phyloP scores from a whole-genome alignment of 2,797 vertebrate genomes.

The Morelia viridis region DNA sequence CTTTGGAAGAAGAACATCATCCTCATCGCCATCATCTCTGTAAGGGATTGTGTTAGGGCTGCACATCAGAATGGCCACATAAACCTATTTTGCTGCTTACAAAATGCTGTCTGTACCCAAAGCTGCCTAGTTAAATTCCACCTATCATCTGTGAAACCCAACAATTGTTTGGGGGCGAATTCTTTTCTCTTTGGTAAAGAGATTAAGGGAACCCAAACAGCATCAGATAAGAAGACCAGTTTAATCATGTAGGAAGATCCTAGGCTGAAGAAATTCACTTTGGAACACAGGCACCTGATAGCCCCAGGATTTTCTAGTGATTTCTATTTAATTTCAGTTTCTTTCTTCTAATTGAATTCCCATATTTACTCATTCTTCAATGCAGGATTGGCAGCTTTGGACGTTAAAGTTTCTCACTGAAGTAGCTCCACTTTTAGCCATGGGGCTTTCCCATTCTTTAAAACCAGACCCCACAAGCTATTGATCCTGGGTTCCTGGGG shows the following conservation, averaged over 20 bases:
- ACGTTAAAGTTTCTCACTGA: neutral
- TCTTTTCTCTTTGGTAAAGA: neutral
- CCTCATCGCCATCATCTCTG: neutral
- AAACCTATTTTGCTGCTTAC: neutral
- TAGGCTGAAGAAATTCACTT: neutral
- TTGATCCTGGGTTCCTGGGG: neutral
- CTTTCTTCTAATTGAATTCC: neutral
- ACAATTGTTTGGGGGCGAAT: neutral
- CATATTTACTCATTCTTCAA: neutral
- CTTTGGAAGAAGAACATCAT: neutral
- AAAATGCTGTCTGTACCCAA: neutral
- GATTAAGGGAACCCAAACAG: neutral
- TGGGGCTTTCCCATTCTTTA: neutral
- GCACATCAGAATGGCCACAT: neutral
- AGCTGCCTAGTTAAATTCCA: neutral
- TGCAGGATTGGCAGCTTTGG: neutral
- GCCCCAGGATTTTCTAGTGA: neutral
- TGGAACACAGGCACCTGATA: neutral
- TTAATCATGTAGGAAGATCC: neutral
- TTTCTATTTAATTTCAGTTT: neutral
- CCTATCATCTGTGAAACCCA: neutral
- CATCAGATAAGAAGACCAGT: neutral
- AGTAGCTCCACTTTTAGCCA: neutral
- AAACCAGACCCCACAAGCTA: slow-evolving; percentile 3
- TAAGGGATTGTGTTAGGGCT: neutral